phyloP scores from a whole-genome alignment of 2,797 vertebrate species.

The Mormyrops boulengeri region DNA sequence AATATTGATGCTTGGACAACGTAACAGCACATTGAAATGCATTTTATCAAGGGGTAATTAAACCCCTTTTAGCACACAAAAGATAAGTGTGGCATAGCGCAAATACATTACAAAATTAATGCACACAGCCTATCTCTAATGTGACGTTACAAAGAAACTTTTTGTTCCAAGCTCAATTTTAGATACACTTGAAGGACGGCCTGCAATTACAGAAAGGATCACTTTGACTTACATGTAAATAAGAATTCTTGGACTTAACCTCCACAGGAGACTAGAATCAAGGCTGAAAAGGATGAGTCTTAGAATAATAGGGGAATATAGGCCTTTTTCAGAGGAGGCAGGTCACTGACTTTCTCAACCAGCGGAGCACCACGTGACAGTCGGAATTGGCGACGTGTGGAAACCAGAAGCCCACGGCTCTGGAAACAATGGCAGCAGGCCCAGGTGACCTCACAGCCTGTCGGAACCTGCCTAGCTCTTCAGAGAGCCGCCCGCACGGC shows the following conservation, averaged over 20 bases:
- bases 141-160: background rate
- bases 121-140: background rate
- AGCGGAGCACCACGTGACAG: background rate
- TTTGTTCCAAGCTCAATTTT: background rate
- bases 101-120: background rate
- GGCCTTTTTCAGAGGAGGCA: background rate
- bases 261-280: background rate
- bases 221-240: background rate
- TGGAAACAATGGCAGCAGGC: background rate
- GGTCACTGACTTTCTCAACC: background rate
- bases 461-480: background rate
- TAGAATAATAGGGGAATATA: background rate
- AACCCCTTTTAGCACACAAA: background rate
- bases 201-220: background rate
- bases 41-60: background rate
- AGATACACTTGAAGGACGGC: background rate
- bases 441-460: background rate
- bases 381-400: background rate
- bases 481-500: background rate
- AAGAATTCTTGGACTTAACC: background rate
- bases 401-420: background rate
- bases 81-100: background rate
- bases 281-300: background rate
- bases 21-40: background rate
- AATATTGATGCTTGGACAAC: background rate